phyloP scores from a whole-genome alignment of 2,797 vertebrate species.

The Nyctibius grandis region DNA sequence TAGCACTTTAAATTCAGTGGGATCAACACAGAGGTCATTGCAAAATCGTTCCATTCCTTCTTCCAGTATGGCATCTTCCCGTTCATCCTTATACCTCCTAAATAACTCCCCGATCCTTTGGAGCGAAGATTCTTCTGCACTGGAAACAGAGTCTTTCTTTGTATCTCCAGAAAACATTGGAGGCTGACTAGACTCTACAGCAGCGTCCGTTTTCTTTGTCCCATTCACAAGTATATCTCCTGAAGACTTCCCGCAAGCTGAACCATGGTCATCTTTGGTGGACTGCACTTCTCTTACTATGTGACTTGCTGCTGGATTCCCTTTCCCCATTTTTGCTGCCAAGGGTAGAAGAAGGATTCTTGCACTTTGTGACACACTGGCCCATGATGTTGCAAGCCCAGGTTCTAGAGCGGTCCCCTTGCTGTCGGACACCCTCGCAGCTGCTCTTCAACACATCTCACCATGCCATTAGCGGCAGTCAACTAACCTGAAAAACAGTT shows the following conservation, averaged over 20 bases:
- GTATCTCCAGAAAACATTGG: constrained; percentile 75
- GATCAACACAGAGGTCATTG: constrained; percentile 94
- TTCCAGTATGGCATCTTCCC: constrained; percentile 94
- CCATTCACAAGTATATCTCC: constrained; percentile 90
- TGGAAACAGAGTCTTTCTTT: constrained; percentile 75
- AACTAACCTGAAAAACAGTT: constrained; percentile 67
- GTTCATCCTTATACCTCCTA: constrained; percentile 91
- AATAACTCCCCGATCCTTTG: constrained; percentile 90
- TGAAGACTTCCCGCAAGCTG: constrained; percentile 80
- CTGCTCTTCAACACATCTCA: constrained; percentile 82
- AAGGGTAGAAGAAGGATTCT: constrained; percentile 96
- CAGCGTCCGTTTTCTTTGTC: constrained; percentile 87
- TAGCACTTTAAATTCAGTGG: constrained; percentile 95
- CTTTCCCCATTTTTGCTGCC: constrained; percentile 98
- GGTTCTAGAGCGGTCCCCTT: constrained; percentile 71
- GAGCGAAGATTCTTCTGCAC: constrained; percentile 84
- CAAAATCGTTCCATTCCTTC: constrained; percentile 99
- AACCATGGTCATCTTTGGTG: constrained; percentile 87
- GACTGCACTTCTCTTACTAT: constrained; percentile 83
- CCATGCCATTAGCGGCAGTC: constrained; percentile 83
- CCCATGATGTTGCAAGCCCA: constrained; percentile 86
- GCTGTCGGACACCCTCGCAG: constrained; percentile 80
- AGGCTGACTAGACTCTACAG: constrained; percentile 79
- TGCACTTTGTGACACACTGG: constrained; percentile 99
- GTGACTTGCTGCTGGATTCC: constrained; percentile 88